Evolutionary conservation across 2,113 vertebrate species (phyloP).

Genomic region (Pipra filicauda): DNA sequence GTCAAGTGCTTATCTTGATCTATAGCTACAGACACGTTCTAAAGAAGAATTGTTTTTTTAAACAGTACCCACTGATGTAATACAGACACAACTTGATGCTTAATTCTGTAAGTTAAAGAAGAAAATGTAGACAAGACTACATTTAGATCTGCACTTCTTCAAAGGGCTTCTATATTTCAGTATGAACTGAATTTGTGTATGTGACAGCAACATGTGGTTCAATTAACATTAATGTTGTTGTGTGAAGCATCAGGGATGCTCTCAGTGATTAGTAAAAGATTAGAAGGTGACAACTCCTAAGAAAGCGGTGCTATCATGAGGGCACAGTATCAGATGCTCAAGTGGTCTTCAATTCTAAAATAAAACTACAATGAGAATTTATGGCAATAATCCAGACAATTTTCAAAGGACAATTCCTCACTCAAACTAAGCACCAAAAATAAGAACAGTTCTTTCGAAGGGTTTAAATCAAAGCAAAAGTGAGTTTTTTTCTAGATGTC

Average conservation of each 20-base stretch:
- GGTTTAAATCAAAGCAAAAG: neutral
- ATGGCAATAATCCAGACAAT: neutral
- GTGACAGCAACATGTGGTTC: neutral
- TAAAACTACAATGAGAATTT: neutral
- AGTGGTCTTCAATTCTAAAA: neutral
- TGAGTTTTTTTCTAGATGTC: too few relatives aligned
- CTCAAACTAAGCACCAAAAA: neutral
- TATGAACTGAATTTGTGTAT: neutral
- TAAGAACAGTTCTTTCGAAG: neutral
- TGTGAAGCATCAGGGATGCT: neutral
- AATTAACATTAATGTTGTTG: neutral
- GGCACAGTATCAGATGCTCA: neutral
- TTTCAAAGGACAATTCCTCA: neutral
- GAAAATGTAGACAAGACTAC: neutral
- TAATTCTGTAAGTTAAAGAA: neutral
- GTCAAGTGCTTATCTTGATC: slow-evolving; percentile 9
- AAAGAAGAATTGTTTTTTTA: neutral
- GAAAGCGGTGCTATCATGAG: neutral
- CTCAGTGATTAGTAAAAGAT: neutral
- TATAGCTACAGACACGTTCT: neutral
- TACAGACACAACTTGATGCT: neutral
- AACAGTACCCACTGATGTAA: neutral
- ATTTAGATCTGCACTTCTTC: neutral
- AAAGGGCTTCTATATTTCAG: neutral
- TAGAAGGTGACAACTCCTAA: neutral